Base-by-base conservation (phyloP, 2,113 vertebrate species). In the Pelodiscus sinensis region DNA sequence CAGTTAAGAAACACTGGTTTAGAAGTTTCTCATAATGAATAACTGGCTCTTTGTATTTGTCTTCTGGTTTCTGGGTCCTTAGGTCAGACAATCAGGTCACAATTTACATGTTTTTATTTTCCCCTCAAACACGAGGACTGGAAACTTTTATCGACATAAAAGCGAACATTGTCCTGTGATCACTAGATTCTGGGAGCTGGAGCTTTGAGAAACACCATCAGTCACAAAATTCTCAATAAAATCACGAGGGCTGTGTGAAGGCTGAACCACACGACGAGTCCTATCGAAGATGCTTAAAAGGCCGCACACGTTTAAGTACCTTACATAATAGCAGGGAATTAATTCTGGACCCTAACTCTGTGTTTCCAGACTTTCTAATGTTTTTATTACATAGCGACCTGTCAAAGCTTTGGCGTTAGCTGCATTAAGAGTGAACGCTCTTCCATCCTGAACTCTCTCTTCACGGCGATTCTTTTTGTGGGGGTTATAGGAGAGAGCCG, bases 381-480 rank as follows among this genome's bases (percentile, higher is more conserved):
- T 19, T 1, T 13, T 2, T 13, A 78, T 15, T 84, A 78, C 10
- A 6, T 13, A 14, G 44, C 85, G 83, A 54, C 0, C 2, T 56
- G 22, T 16, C 18, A 71, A 71, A 71, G 9, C 1, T 3, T 7
- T 38, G 90, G 83, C 56, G 35, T 75, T 44, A 16, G 56, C 50
- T 8, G 6, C 56, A 57, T 12, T 0, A 10, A 44, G 38, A 11
- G 38, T 38, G 38, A 44, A 44, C 38, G 82, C 71, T 58, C 8
- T 7, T 0, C 21, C 5, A 31, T 54, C 27, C 78, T 54, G 51
- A 11, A 1, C 54, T 31, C 0, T 78, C 38, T 12, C 3, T 7
- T 21, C 15, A 35, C 1, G 1, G 51, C 21, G n/a, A 18, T 68
- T 8, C 14, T 56, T 54, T 81, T 44, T n/a, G 3, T 16, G 15